These are phyloP conservation scores for Limanda limanda DNA, from an alignment of 2,113 vertebrate species.

Conservation along the genomic window DNA sequence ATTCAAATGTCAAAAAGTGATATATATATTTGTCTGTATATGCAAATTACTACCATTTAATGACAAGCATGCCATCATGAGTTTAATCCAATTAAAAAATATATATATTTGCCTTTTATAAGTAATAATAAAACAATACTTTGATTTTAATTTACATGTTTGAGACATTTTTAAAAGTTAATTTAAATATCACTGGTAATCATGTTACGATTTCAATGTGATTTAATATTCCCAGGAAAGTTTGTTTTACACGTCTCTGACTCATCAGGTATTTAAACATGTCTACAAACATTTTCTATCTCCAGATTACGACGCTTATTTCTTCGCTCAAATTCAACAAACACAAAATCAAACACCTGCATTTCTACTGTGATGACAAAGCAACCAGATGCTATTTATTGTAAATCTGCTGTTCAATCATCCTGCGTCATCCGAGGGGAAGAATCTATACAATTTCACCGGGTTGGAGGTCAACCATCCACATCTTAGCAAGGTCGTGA, in stretches of 20 bases:
- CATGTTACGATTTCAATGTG: background rate
- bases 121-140: too few relatives aligned
- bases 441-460: conserved; percentile 29
- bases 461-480: conserved; percentile 64
- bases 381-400: conserved; percentile 36
- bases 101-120: too few relatives aligned
- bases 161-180: background rate
- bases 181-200: background rate
- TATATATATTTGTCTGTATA: too few relatives aligned
- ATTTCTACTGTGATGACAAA: conserved; percentile 32
- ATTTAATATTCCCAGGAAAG: too few relatives aligned
- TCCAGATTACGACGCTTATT: conserved; percentile 14
- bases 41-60: too few relatives aligned
- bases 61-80: too few relatives aligned
- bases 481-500: conserved; percentile 51
- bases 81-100: too few relatives aligned
- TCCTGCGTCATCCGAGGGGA: background rate
- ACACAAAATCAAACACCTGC: conserved; percentile 19
- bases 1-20: too few relatives aligned
- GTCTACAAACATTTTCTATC: background rate
- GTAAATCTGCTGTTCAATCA: conserved; percentile 15
- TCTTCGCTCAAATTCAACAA: background rate
- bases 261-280: background rate
- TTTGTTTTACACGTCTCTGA: background rate
- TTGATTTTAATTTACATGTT: background rate